phyloP scores from a whole-genome alignment of 1,140 invertebrate genomes.

The Leguminivora glycinivorella region DNA sequence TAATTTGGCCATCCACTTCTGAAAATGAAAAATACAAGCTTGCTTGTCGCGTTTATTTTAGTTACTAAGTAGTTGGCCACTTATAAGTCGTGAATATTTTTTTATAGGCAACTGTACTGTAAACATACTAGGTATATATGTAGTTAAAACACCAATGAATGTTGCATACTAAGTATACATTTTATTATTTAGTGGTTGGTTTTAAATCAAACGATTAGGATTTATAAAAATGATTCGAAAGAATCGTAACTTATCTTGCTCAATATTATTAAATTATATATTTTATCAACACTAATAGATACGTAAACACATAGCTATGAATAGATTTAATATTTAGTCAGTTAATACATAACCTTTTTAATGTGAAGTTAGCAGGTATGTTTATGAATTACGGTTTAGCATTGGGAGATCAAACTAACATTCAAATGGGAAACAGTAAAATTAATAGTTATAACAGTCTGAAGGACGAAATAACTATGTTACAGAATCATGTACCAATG shows the following conservation, averaged over 20 bases:
- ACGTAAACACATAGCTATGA: slow-evolving; percentile 36
- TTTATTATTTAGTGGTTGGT: slow-evolving; percentile 39
- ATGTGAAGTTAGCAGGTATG: slow-evolving; percentile 40
- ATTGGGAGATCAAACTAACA: slow-evolving; percentile 5
- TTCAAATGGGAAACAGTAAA: background rate
- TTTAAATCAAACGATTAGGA: slow-evolving; percentile 54
- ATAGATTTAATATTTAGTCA: slow-evolving; percentile 34
- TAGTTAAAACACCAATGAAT: slow-evolving; percentile 65
- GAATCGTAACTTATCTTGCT: slow-evolving; percentile 51
- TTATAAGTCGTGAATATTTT: slow-evolving; percentile 18
- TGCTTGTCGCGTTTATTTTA: too few species aligned
- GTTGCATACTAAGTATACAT: slow-evolving; percentile 46
- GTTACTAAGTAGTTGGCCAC: too few species aligned
- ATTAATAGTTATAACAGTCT: background rate
- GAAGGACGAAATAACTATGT: background rate
- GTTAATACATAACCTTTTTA: slow-evolving; percentile 32
- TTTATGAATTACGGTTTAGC: slow-evolving; percentile 22
- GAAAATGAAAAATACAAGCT: too few species aligned
- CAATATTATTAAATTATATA: slow-evolving; percentile 44
- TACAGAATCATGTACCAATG: background rate
- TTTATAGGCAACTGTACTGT: slow-evolving; percentile 32
- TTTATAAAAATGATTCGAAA: slow-evolving; percentile 30
- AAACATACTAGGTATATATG: slow-evolving; percentile 46
- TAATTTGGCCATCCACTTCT: too few species aligned
- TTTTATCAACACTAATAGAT: slow-evolving; percentile 30